These are phyloP conservation scores for Goniozus legneri DNA, from an alignment of 1,140 invertebrate genomes.

Conservation along the genomic window DNA sequence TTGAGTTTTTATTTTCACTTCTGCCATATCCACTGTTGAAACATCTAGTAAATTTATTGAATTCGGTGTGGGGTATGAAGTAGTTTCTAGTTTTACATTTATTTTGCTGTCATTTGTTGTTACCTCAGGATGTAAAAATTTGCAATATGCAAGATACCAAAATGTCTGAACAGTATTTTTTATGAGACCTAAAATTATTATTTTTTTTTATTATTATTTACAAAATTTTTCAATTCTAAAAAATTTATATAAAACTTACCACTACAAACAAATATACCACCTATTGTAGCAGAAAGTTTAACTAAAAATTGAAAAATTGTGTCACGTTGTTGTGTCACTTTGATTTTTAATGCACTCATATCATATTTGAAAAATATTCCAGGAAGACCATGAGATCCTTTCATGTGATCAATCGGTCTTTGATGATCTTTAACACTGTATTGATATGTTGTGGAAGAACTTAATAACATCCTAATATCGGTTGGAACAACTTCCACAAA, in stretches of 20 bases:
- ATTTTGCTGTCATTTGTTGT: conserved; percentile 10
- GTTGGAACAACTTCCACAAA: conserved; percentile 95
- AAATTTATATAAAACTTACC: conserved; percentile 50
- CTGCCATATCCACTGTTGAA: no score
- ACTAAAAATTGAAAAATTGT: conserved; percentile 77
- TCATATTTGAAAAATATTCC: conserved; percentile 96
- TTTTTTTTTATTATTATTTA: conserved; percentile 4
- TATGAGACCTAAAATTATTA: conserved; percentile 42
- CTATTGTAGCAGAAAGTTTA: conserved; percentile 83
- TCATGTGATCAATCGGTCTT: conserved; percentile 67
- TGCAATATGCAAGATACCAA: conserved; percentile 43
- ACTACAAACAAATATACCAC: conserved; percentile 86
- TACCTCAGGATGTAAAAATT: conserved; percentile 26
- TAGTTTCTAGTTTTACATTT: background rate
- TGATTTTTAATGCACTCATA: conserved; percentile 82
- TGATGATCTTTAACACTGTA: conserved; percentile 89
- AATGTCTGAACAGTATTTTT: conserved; percentile 49
- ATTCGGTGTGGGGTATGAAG: conserved; percentile 8
- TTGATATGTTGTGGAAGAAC: conserved; percentile 78
- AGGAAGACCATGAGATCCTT: conserved; percentile 86
- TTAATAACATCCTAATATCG: conserved; percentile 73
- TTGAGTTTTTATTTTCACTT: no score
- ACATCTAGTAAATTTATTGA: conserved; percentile 35
- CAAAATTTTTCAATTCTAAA: conserved; percentile 3
- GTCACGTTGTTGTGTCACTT: conserved; percentile 78